Conservation (phyloP, 2,888 invertebrate genomes). For the Tachina lurida region DNA sequence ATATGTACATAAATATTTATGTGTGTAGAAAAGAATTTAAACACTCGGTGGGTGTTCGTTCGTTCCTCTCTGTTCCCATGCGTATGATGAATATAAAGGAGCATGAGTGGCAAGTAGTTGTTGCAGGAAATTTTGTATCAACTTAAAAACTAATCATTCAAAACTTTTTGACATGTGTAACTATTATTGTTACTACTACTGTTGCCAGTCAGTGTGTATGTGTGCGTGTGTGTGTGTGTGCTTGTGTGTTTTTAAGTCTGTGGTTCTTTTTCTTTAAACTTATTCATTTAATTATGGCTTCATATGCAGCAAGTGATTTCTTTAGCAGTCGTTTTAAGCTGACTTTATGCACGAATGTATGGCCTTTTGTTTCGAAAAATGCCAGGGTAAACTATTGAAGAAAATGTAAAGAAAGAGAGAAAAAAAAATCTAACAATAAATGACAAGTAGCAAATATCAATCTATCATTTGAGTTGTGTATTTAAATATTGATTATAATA, state of each 20-base stretch:
- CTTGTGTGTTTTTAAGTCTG: not conserved
- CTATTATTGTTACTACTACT: conserved; percentile 19
- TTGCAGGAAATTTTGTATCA: not conserved
- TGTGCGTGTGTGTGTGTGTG: not conserved
- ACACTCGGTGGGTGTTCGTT: conserved; percentile 55
- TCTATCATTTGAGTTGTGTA: conserved; percentile 61
- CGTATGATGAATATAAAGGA: not conserved
- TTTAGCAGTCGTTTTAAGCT: conserved; percentile 24
- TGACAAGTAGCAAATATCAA: conserved; percentile 69
- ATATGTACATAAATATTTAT: too few species aligned
- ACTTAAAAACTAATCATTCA: conserved; percentile 62
- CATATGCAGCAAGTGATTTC: conserved; percentile 55
- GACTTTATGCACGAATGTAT: conserved; percentile 14
- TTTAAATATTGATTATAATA: conserved; percentile 50
- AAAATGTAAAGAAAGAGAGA: not conserved
- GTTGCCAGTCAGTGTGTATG: not conserved
- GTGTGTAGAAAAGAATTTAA: conserved; percentile 4
- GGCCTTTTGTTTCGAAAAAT: conserved; percentile 43
- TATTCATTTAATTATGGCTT: conserved; percentile 40
- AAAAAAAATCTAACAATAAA: conserved; percentile 26
- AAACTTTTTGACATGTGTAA: conserved; percentile 68
- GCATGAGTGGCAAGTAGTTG: not conserved
- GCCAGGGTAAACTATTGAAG: conserved; percentile 11
- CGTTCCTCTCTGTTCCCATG: not conserved
- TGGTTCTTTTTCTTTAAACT: conserved; percentile 1